phyloP scores from a whole-genome alignment of 2,113 vertebrate species.

The Zosterops borbonicus region DNA sequence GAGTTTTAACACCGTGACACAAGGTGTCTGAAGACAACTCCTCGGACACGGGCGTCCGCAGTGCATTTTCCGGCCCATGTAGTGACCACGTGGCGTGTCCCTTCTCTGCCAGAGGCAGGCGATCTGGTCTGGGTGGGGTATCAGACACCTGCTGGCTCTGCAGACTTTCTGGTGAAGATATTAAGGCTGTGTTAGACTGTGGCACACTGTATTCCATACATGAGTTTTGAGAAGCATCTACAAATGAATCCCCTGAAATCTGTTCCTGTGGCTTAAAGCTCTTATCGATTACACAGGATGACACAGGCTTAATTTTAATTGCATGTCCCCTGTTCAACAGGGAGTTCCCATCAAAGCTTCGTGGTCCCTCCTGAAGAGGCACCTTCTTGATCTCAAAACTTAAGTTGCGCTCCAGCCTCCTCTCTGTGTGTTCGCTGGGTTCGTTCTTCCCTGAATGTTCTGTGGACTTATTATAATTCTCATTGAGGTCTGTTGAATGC shows the following conservation, averaged over 20 bases:
- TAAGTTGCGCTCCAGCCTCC: constrained; percentile 86
- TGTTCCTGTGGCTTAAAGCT: constrained; percentile 70
- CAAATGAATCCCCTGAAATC: constrained; percentile 80
- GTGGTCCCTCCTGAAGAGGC: constrained; percentile 90
- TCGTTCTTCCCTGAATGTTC: constrained; percentile 73
- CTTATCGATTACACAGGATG: constrained; percentile 67
- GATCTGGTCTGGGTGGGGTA: constrained; percentile 82
- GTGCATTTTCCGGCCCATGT: constrained; percentile 71
- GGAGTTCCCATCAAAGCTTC: constrained; percentile 88
- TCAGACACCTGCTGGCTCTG: constrained; percentile 59
- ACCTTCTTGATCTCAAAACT: constrained; percentile 97
- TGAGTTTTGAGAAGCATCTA: constrained; percentile 66
- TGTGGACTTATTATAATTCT: constrained; percentile 86
- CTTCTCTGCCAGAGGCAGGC: constrained; percentile 85
- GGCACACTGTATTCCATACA: constrained; percentile 64
- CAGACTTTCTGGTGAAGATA: constrained; percentile 24
- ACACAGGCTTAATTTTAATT: constrained; percentile 82
- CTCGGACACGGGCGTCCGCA: constrained; percentile 2
- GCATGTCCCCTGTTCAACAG: constrained; percentile 85
- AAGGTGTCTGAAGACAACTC: constrained; percentile 40
- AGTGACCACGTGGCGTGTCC: constrained; percentile 77
- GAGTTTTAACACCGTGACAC: constrained; percentile 54
- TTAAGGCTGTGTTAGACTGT: constrained; percentile 47
- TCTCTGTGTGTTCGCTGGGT: constrained; percentile 71
- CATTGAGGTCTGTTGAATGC: constrained; percentile 86